Base-by-base conservation (phyloP, 1,140 invertebrate species). In the Neodiprion lecontei region DNA sequence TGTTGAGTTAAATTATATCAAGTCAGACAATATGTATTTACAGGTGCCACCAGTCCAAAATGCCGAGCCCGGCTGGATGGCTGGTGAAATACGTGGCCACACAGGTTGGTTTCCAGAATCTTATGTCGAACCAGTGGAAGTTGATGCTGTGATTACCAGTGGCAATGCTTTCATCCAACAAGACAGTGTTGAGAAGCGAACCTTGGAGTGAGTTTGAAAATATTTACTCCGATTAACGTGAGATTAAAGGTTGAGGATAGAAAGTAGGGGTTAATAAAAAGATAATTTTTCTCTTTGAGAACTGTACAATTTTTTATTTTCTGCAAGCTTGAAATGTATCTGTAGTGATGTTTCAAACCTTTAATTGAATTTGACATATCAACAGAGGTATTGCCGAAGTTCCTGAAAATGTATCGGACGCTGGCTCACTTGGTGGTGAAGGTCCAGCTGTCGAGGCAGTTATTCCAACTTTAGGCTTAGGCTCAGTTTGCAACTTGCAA, bases 101-200 rank as follows among this genome's bases (percentile, higher is more conserved):
- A 94, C 93, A 8, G 98, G 98, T n/a, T 99, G 97, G 96, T 99
- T 99, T 89, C 98, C 98, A 5, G 96, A 98, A 87, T 96, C 96
- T 7, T 99, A 99, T 87, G 97, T 97, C 12, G 96, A 98, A 83
- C 92, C 92, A 48, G 86, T 97, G n/a, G 92, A 92, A 77, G 85
- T 78, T 69, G 83, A 74, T 65, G 72, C 76, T 69, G 66, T 47
- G 48, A 73, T 73, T 8, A 47, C 48, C 0, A 72, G 70, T 61
- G 76, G 75, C 17, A 77, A 76, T 65, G 79, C 79, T 73, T 88
- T 88, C 65, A 61, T 84, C 70, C 86, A 87, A 73, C 87, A 88
- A 72, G 87, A 88, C 53, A 88, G 85, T 48, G 72, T 87, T 50
- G 88, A 88, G 76, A 90, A 88, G 70, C 83, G 89, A 82, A 87